phyloP scores from a whole-genome alignment of 2,113 vertebrate genomes.

The Mystacornis crossleyi region DNA sequence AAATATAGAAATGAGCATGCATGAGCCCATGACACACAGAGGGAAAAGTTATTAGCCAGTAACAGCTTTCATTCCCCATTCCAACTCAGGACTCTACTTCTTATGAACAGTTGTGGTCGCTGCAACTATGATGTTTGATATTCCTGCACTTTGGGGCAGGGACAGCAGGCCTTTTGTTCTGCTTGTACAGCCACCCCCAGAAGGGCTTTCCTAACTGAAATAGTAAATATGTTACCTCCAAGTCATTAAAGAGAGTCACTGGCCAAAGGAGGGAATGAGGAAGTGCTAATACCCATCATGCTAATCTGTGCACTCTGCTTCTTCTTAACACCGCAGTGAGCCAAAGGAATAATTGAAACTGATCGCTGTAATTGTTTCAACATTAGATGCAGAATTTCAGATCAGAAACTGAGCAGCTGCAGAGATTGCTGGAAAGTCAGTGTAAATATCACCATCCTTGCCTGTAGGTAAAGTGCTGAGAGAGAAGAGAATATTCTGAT shows the following conservation, averaged over 20 bases:
- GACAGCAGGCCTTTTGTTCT: background rate
- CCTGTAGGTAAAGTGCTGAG: background rate
- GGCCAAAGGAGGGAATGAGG: background rate
- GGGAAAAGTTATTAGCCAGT: background rate
- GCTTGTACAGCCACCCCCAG: background rate
- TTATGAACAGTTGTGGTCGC: fast-evolving
- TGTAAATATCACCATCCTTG: background rate
- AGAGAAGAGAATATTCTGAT: background rate
- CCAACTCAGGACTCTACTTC: background rate
- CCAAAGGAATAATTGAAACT: background rate
- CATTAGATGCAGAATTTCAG: background rate
- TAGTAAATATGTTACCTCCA: background rate
- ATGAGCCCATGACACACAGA: background rate
- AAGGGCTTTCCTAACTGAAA: background rate
- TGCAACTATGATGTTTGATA: background rate
- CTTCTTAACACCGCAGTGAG: background rate
- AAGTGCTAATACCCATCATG: background rate
- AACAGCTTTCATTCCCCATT: background rate
- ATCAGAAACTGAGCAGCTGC: background rate
- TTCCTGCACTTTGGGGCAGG: background rate
- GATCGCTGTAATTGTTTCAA: background rate
- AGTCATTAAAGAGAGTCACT: background rate
- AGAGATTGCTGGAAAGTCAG: background rate
- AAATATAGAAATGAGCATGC: background rate
- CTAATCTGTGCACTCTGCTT: background rate